A percentile compares a stretch with the other conserved stretches of the same genome.
Evolutionary conservation across 2,888 invertebrate genomes (phyloP).

Genomic region (Tachina lurida): DNA sequence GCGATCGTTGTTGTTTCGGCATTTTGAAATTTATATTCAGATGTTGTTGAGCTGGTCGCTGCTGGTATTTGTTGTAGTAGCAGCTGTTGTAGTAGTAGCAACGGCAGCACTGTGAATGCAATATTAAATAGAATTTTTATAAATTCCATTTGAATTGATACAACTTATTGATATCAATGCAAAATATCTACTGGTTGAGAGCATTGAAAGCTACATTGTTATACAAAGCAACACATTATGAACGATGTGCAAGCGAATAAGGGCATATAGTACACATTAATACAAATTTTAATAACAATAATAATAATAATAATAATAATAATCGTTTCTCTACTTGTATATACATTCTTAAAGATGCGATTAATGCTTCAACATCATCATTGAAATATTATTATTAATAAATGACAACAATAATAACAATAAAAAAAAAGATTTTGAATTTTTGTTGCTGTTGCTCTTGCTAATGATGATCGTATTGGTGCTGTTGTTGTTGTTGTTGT

Average conservation of each 20-base stretch:
- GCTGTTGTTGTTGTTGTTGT: not conserved
- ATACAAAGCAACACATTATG: conserved; percentile 69
- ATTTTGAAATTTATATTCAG: conserved; percentile 50
- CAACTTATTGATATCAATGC: conserved; percentile 69
- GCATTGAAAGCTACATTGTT: conserved; percentile 69
- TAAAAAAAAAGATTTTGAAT: conserved; percentile 39
- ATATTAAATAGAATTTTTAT: conserved; percentile 70
- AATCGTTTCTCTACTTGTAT: conserved; percentile 34
- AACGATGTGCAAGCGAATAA: conserved; percentile 61
- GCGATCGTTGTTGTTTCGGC: conserved; percentile 45
- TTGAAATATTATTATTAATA: conserved; percentile 48
- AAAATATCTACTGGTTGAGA: conserved; percentile 69
- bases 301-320: conserved; percentile 17
- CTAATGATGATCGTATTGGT: not conserved
- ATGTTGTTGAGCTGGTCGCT: conserved; percentile 47
- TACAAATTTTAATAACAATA: conserved; percentile 20
- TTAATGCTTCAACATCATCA: conserved; percentile 54
- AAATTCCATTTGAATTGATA: conserved; percentile 69
- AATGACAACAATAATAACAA: conserved; percentile 52
- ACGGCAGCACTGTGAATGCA: conserved; percentile 67
- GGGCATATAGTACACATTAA: conserved; percentile 62
- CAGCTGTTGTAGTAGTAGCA: conserved; percentile 53
- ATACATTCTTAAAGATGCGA: conserved; percentile 59
- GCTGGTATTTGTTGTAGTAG: conserved; percentile 60
- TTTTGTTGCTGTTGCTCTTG: conserved; percentile 44